A percentile compares a stretch with the other conserved stretches of the same genome.
Conservation (phyloP, 2,113 vertebrate species). For the Bos taurus region DNA sequence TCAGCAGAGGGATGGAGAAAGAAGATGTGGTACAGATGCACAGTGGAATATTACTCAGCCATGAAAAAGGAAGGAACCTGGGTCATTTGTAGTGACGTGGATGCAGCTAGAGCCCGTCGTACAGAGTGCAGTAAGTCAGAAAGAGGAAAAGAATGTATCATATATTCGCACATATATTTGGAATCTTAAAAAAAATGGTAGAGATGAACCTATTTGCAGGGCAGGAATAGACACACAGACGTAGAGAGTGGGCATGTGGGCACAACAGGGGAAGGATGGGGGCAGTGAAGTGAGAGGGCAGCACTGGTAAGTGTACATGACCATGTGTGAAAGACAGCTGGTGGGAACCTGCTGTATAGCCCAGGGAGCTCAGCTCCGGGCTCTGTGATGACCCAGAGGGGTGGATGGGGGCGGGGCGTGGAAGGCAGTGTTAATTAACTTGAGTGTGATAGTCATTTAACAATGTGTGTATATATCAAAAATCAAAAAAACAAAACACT, state of each 20-base stretch:
- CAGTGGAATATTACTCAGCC: not conserved
- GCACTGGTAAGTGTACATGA: fast-evolving
- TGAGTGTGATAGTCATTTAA: not conserved
- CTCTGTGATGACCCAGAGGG: not conserved
- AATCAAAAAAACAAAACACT: not conserved
- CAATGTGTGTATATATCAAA: not conserved
- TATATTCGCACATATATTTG: not conserved
- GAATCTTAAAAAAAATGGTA: not conserved
- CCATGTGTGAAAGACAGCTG: not conserved
- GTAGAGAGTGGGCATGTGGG: fast-evolving
- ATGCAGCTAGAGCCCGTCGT: fast-evolving
- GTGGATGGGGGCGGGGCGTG: not conserved
- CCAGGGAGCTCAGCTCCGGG: fast-evolving
- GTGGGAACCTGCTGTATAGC: too few relatives aligned
- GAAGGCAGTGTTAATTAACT: not conserved
- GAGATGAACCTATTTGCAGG: not conserved
- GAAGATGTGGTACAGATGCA: fast-evolving
- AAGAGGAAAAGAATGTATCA: not conserved
- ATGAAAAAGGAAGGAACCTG: fast-evolving
- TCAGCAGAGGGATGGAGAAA: not conserved
- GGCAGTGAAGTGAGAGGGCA: not conserved
- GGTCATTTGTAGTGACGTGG: fast-evolving
- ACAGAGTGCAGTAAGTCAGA: not conserved
- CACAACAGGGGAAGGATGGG: not conserved
- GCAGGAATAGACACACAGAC: fast-evolving